Evolutionary conservation across 2,888 invertebrate genomes (phyloP).

Genomic region (Drosophila histrio): DNA sequence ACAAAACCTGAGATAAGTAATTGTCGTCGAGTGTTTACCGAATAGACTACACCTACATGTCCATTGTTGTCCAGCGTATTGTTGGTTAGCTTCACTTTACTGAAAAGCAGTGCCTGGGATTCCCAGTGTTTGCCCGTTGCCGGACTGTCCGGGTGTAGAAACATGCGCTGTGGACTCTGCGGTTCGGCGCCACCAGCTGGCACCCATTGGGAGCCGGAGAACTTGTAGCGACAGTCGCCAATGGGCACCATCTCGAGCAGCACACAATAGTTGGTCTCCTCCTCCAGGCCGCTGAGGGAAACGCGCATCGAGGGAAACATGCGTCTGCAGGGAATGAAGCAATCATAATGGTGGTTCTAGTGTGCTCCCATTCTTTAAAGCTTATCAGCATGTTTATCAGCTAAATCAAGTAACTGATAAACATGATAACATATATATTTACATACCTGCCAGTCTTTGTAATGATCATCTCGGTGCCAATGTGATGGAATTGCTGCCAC

Average conservation of each 20-base stretch:
- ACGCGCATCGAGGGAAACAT: slow-evolving; percentile 96
- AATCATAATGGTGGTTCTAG: slow-evolving; percentile 27
- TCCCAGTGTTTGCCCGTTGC: slow-evolving; percentile 94
- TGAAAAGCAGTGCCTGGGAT: slow-evolving; percentile 90
- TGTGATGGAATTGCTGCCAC: slow-evolving; percentile 89
- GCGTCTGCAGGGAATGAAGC: slow-evolving; percentile 86
- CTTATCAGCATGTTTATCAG: slow-evolving; percentile 50
- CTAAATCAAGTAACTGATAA: slow-evolving; percentile 31
- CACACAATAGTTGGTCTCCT: slow-evolving; percentile 91
- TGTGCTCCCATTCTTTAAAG: slow-evolving; percentile 21
- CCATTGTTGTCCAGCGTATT: slow-evolving; percentile 91
- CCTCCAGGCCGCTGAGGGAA: slow-evolving; percentile 90
- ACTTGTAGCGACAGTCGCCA: slow-evolving; percentile 91
- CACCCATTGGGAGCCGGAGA: slow-evolving; percentile 93
- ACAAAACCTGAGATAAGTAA: slow-evolving; percentile 12
- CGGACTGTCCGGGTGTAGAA: slow-evolving; percentile 94
- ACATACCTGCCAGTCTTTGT: slow-evolving; percentile 91
- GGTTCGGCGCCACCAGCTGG: slow-evolving; percentile 94
- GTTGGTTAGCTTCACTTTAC: slow-evolving; percentile 94
- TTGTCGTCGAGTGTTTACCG: neutral
- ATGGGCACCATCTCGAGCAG: slow-evolving; percentile 91
- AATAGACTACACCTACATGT: slow-evolving; percentile 86
- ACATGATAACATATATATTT: slow-evolving; percentile 12
- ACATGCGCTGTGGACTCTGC: slow-evolving; percentile 90
- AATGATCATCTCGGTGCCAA: slow-evolving; percentile 92